phyloP scores from a whole-genome alignment of 2,888 invertebrate species.

The Ceraclea dissimilis region DNA sequence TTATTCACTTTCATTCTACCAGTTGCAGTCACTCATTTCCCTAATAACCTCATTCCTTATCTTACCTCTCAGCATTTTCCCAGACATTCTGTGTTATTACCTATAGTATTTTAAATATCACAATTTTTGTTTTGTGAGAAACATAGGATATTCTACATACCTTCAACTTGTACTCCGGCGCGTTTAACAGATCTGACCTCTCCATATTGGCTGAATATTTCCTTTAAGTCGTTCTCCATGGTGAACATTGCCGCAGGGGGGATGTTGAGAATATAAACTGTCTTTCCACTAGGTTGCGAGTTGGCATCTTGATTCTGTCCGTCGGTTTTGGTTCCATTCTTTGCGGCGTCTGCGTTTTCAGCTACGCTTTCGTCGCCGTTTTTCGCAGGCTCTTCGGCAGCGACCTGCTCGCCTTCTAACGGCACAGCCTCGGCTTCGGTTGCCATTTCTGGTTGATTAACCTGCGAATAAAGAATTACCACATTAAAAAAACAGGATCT shows the following conservation, averaged over 20 bases:
- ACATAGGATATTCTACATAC: no score
- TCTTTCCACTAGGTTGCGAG: slow-evolving; percentile 15
- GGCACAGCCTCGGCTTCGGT: not conserved
- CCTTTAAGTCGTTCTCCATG: slow-evolving; percentile 10
- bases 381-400: not conserved
- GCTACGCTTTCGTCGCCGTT: not conserved
- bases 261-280: slow-evolving; percentile 16
- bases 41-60: no score
- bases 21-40: no score
- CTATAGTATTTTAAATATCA: no score
- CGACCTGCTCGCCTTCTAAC: not conserved
- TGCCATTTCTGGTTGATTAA: slow-evolving; percentile 4
- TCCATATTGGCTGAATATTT: slow-evolving; percentile 15
- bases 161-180: slow-evolving; percentile 9
- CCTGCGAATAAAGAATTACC: not conserved
- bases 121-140: no score
- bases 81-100: no score
- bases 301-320: not conserved
- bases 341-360: not conserved
- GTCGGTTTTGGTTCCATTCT: not conserved
- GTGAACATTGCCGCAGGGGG: slow-evolving; percentile 12
- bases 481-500: no score
- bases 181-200: slow-evolving; percentile 12
- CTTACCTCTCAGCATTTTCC: no score
- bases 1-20: no score